Base-by-base conservation (phyloP, 1,140 invertebrate species). In the Diprion similis region DNA sequence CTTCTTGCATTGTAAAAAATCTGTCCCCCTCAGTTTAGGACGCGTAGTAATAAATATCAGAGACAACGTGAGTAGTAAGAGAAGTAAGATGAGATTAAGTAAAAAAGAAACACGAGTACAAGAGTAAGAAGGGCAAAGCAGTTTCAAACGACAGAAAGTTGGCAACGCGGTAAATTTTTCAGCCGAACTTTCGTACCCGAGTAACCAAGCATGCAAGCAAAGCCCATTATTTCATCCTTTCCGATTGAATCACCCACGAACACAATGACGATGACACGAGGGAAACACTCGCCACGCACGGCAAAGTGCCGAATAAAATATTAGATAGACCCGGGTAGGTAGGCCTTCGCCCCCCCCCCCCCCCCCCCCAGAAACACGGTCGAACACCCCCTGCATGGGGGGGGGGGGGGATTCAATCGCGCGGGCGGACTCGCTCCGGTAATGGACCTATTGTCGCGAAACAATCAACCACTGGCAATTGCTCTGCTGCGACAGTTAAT, bases 401-500 rank as follows among this genome's bases (percentile, higher is more conserved):
- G n/a, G n/a, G n/a, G n/a, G n/a, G 24, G 24, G 24, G 24, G 24
- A 37, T 37, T 37, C 2, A 37, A 37, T 37, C 24, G 11, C 51
- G 51, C 51, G 51, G 51, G 51, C 51, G n/a, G 51, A 59, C 51
- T 59, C 51, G 51, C 51, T 59, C 8, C 51, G 51, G 51, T 59
- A 59, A 59, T 59, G 51, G 51, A 59, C 51, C 51, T 59, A 59
- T 59, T 59, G 51, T 59, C 51, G 51, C 51, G 51, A 59, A 59
- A 59, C 51, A 59, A 59, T 59, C 51, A 59, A 59, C 51, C 51
- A 59, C 51, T 17, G 51, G 51, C 51, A 59, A 59, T 59, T 59
- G 51, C 51, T 59, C 51, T 8, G 51, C n/a, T 59, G 51, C 51
- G 51, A 59, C 51, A 59, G 51, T 59, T 59, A 59, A 59, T 59